Base-by-base conservation (phyloP, 2,797 vertebrate genomes). In the Morus bassanus region DNA sequence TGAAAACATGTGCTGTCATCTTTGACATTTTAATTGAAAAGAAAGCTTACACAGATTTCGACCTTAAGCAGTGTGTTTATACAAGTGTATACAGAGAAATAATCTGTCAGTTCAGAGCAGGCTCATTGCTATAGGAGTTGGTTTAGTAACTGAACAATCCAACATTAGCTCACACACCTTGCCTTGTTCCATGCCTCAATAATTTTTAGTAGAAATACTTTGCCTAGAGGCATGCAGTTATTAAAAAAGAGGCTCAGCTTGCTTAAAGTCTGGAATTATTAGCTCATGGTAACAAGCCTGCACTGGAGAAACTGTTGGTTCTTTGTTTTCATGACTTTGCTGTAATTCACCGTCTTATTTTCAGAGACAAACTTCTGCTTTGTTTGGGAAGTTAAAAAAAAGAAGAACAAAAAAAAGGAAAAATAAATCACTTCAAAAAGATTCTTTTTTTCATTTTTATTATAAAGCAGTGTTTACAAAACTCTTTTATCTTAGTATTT, bases 21-120 rank as follows among this genome's bases (percentile, higher is more conserved):
- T 96, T 93, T 98, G 98, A 98, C 98, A 98, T 98, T 98, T 98
- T 98, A 98, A 98, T 98, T 98, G 98, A 98, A 98, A 98, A 98
- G 97, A 98, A 98, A 98, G 97, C 97, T 98, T 98, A 98, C 97
- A 97, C 81, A 97, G 97, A 96, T 98, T 98, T 98, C 94, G 89
- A 97, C 97, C 94, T 65, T 97, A 98, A 98, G 96, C 97, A 97
- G 95, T 97, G 85, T 98, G 98, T 98, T 98, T 98, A 98, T 98
- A 98, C 98, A 98, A 98, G 97, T 98, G 98, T 97, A 97, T 96
- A 97, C 97, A 97, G 98, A 98, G 98, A 97, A 98, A 96, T 98
- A 98, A 98, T 98, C 97, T 98, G 98, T 98, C 97, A 97, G 94
- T 93, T 97, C 96, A 96, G 98, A 97, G 97, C 97, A 98, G 93